Conservation (phyloP, 2,113 vertebrate species). For the Odocoileus virginianus region DNA sequence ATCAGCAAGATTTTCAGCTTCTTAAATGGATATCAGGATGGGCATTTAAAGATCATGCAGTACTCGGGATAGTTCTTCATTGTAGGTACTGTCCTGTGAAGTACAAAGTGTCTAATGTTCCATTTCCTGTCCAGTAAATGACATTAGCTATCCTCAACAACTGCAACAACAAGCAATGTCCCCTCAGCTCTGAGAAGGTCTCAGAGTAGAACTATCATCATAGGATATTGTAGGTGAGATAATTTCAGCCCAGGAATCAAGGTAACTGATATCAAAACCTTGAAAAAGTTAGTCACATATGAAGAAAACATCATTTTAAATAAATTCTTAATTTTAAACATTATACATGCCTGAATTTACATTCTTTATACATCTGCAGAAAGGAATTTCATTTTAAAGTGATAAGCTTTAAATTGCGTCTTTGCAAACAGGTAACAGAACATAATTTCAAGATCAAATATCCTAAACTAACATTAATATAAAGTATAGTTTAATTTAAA, state of each 20-base stretch:
- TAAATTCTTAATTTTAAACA: slow-evolving; percentile 44
- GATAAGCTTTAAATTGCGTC: slow-evolving; percentile 7
- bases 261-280: not conserved
- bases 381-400: slow-evolving; percentile 61
- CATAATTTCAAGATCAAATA: slow-evolving; percentile 59
- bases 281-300: not conserved
- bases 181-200: not conserved
- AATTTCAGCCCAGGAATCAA: not conserved
- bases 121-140: not conserved
- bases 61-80: not conserved
- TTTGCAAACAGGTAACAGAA: slow-evolving; percentile 58
- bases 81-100: not conserved
- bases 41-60: not conserved
- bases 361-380: slow-evolving; percentile 19
- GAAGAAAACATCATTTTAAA: slow-evolving; percentile 12
- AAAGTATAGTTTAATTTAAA: slow-evolving; percentile 57
- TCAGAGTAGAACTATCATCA: not conserved
- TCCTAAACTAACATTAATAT: slow-evolving; percentile 55
- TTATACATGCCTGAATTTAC: slow-evolving; percentile 14
- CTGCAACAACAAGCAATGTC: not conserved
- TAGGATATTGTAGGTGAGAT: not conserved
- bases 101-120: not conserved
- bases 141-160: not conserved
- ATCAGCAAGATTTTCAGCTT: not conserved
- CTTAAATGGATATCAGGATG: not conserved